Evolutionary conservation across 2,797 vertebrate species (phyloP), one percentile per base, ranked within the genome.

Genomic region (Siniperca undulata): DNA sequence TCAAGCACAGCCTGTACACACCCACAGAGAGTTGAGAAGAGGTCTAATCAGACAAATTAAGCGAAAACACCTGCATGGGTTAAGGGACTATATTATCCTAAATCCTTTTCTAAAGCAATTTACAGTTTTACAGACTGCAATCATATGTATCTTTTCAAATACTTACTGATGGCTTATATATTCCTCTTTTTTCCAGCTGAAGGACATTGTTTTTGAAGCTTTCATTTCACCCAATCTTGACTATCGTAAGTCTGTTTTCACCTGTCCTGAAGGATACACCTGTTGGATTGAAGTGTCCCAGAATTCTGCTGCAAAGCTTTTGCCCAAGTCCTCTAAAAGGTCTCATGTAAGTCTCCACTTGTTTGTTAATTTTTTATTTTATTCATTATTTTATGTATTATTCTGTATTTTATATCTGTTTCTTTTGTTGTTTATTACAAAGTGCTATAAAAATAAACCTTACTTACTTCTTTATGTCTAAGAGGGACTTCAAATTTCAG

Each of bases 1-100:
- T 52, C 34, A 52, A 38, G 30, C 22, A 9, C 30, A 14, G 42
- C 46, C 27, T 60, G 27, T 9, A 16, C 55, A 16, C 7, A 19
- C 40, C 22, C 13, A 24, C 27, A n/a, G 24, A 22, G 53, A 34
- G 24, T 34, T 27, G 12, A 48, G 19, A 24, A 10, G 24, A 40
- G 3, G 53, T 40, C 34, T 27, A 17, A 34, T 60, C 55, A 58
- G 44, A 17, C 13, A 11, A 30, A 55, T 59, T 12, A 66, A 78
- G 60, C 59, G 30, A 22, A 72, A 79, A 48, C 77, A 71, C 22
- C 22, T 65, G 30, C 50, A 17, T 30, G 46, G 55, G 34, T 11
- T 53, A 5, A 20, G 16, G 65, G n/a, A 16, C 11, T 52, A 11
- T 9, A 19, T 16, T 42, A 11, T 5, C 24, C 5, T 4, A 5